These are phyloP conservation scores for Drosophila kambysellisi DNA, from an alignment of 2,888 invertebrate species.

Conservation along the genomic window DNA sequence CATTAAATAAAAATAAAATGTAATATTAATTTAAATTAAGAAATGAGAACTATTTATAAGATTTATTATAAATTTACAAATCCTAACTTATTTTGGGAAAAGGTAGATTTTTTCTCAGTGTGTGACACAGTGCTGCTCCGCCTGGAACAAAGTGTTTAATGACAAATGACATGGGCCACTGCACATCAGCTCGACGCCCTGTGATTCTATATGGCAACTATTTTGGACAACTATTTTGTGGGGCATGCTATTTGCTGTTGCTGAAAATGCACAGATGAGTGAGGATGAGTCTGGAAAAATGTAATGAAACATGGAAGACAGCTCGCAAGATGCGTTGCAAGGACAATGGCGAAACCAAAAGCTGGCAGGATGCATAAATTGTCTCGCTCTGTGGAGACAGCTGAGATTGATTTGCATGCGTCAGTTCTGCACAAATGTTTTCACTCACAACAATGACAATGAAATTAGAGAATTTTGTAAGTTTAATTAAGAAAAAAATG, in stretches of 20 bases:
- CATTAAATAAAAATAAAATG: background rate
- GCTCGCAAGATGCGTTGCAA: constrained; percentile 37
- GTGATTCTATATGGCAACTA: constrained; percentile 15
- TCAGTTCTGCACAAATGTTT: constrained; percentile 67
- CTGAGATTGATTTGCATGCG: constrained; percentile 80
- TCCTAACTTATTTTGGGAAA: background rate
- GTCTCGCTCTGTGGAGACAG: constrained; percentile 62
- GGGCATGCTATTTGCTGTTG: constrained; percentile 14
- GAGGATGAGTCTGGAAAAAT: constrained; percentile 51
- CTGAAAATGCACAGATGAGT: constrained; percentile 49
- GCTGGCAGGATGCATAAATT: constrained; percentile 71
- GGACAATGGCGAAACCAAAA: constrained; percentile 47
- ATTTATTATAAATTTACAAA: no score
- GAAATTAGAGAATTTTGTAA: constrained; percentile 63
- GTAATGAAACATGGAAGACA: constrained; percentile 72
- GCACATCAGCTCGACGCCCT: constrained; percentile 31
- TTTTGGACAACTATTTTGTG: constrained; percentile 12
- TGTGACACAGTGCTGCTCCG: background rate
- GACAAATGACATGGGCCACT: constrained; percentile 78
- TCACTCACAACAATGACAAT: constrained; percentile 23
- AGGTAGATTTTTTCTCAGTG: background rate
- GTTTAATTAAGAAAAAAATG: constrained; percentile 67
- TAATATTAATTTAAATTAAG: background rate
- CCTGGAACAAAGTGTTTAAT: constrained; percentile 68
- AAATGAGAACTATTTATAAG: background rate